Base-by-base conservation (phyloP, 2,797 vertebrate genomes). In the Neosilurus hyrtlii region DNA sequence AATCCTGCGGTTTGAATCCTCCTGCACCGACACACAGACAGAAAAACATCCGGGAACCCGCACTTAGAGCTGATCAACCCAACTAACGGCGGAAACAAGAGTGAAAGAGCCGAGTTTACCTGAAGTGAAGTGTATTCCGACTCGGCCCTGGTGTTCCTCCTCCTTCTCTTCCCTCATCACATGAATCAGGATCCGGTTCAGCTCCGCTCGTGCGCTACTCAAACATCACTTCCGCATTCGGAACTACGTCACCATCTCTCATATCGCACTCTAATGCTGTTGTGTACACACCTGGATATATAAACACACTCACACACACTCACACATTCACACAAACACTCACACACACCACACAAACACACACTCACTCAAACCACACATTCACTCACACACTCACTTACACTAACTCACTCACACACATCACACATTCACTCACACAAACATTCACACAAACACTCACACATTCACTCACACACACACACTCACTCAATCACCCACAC, bases 121-220 rank as follows among this genome's bases (percentile, higher is more conserved):
- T 89, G 30, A 89, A 85, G 85, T 90, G 79, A 84, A 82, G 63
- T 80, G 74, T 83, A 83, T 84, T 26, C 52, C 65, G 43, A 74
- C 70, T 81, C 90, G 92, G 92, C 92, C 91, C 79, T 24, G 63
- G 7, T 75, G 37, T 91, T 86, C 85, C 86, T 81, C 89, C 93
- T 93, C 94, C 93, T 91, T 89, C 93, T 76, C 93, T 91, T 90
- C 93, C 73, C 63, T 78, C 30, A 83, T 87, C 85, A 88, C 79
- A 61, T 85, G 84, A 83, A 80, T 73, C 88, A 86, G 85, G 93
- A 92, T 94, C 93, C 94, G 79, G 92, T 4, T 22, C 65, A 0
- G 4, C 7, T 90, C 83, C 84, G 82, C 67, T 72, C 49, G 61
- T 18, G 9, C 79, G 49, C 79, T 0, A 15, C 56, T 3, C 73